Conservation (phyloP, 2,113 vertebrate genomes). For the Colinus virginianus region DNA sequence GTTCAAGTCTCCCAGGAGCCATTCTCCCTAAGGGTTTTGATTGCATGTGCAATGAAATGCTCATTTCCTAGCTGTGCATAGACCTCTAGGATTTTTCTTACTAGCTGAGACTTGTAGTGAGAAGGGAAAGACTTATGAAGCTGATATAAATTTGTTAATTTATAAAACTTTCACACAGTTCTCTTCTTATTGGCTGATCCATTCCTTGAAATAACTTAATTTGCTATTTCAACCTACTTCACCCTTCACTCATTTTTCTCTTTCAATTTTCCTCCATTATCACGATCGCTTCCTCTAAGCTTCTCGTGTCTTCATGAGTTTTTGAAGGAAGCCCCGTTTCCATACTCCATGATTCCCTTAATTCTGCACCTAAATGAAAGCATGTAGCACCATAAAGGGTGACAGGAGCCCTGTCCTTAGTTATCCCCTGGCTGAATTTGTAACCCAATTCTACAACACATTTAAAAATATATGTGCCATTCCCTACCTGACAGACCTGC, state of each 20-base stretch:
- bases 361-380: not conserved
- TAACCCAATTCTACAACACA: not conserved
- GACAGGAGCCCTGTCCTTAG: not conserved
- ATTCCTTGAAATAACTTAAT: not conserved
- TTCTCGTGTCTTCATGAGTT: not conserved
- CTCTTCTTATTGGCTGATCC: not conserved
- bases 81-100: not conserved
- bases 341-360: not conserved
- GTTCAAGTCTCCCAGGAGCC: fast-evolving
- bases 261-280: not conserved
- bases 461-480: not conserved
- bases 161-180: not conserved
- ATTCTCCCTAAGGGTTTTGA: not conserved
- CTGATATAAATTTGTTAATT: not conserved
- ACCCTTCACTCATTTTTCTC: not conserved
- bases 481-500: not conserved
- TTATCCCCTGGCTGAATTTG: not conserved
- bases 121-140: not conserved
- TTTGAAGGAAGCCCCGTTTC: not conserved
- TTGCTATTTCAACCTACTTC: not conserved
- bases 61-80: not conserved
- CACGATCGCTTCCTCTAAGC: not conserved
- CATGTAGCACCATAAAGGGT: not conserved
- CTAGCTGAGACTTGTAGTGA: not conserved
- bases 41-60: not conserved